Conservation (phyloP, 2,888 invertebrate species). For the Coelopa pilipes region DNA sequence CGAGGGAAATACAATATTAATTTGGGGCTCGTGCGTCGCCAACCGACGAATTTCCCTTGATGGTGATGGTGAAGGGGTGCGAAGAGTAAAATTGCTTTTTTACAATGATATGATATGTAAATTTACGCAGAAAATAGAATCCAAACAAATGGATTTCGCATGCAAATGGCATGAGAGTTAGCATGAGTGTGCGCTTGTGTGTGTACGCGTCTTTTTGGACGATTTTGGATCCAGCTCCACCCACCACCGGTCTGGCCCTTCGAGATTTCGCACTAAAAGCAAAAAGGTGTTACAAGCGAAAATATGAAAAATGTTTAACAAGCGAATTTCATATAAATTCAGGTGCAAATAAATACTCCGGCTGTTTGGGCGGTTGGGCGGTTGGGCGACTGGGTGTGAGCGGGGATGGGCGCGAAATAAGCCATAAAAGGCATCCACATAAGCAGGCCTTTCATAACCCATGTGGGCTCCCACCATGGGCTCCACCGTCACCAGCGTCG, state of each 20-base stretch:
- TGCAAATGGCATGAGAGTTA: not conserved
- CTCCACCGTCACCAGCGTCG: not conserved
- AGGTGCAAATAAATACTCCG: constrained; percentile 22
- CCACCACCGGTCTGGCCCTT: constrained; percentile 5
- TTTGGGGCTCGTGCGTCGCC: not conserved
- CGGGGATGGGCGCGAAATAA: constrained; percentile 8
- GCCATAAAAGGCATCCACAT: constrained; percentile 22
- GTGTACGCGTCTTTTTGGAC: not conserved
- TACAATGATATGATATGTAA: constrained; percentile 29
- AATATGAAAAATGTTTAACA: constrained; percentile 21
- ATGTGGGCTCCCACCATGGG: not conserved
- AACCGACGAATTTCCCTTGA: no score
- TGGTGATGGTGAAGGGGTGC: not conserved
- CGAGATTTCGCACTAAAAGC: constrained; percentile 27
- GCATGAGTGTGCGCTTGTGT: no score
- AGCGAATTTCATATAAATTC: constrained; percentile 24
- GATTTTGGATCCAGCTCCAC: not conserved
- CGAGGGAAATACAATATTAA: not conserved
- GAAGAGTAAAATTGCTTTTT: constrained; percentile 16
- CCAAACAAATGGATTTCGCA: constrained; percentile 24
- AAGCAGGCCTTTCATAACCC: constrained; percentile 21
- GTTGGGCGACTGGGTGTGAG: no score
- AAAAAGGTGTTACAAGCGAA: constrained; percentile 29
- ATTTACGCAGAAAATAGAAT: constrained; percentile 15
- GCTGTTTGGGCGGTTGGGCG: no score